A percentile compares a stretch with the other conserved stretches of the same genome.
phyloP scores from a whole-genome alignment of 1,140 invertebrate genomes.

The Drosophila ogumai region DNA sequence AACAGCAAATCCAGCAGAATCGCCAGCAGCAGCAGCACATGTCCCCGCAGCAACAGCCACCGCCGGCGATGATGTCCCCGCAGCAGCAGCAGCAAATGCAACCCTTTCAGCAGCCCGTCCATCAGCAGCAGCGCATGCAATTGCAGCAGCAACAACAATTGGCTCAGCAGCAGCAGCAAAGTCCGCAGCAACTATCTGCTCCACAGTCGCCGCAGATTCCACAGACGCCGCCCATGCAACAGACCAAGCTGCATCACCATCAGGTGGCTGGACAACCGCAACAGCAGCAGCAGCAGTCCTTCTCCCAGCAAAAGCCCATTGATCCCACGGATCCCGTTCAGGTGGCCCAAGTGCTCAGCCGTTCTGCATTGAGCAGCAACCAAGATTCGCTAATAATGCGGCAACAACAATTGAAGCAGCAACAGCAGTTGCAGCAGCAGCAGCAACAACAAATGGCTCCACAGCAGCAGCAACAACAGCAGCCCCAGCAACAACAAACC shows the following conservation, averaged over 20 bases:
- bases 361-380: constrained; percentile 75
- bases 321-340: constrained; percentile 83
- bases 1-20: constrained; percentile 63
- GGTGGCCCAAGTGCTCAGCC: constrained; percentile 78
- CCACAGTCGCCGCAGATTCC: constrained; percentile 77
- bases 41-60: constrained; percentile 65
- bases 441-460: constrained; percentile 57
- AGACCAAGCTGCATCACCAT: constrained; percentile 57
- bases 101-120: constrained; percentile 62
- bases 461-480: constrained; percentile 47
- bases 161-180: constrained; percentile 68
- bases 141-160: constrained; percentile 64
- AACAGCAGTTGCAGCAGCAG: constrained; percentile 71
- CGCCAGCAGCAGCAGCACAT: constrained; percentile 74
- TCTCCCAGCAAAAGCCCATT: constrained; percentile 65
- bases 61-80: constrained; percentile 66
- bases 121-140: constrained; percentile 71
- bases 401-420: constrained; percentile 79
- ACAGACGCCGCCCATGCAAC: constrained; percentile 67
- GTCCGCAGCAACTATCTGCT: constrained; percentile 72
- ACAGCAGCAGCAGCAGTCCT: constrained; percentile 61
- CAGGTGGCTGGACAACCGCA: constrained; percentile 42
- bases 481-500: constrained; percentile 51
- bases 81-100: constrained; percentile 71
- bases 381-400: constrained; percentile 81